Base-by-base conservation (phyloP, 2,888 invertebrate species). In the Aleiodes leptofemur region DNA sequence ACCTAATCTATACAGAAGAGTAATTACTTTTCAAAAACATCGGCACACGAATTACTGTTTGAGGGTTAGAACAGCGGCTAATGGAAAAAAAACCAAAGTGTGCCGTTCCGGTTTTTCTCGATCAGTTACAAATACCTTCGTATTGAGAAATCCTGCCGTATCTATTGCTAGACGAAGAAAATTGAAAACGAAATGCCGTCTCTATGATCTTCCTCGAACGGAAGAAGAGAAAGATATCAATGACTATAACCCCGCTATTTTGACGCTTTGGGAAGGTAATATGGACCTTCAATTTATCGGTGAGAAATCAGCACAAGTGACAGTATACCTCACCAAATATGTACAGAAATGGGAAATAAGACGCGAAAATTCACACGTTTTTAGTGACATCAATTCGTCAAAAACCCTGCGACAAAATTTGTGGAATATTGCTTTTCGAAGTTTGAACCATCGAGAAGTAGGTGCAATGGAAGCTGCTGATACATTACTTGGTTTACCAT, bases 401-500 rank as follows among this genome's bases (percentile, higher is more conserved):
- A 86, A 86, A 79, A 69, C 82, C 31, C 57, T 87, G 4, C 51
- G 69, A 57, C 83, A 81, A 75, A 72, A 79, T 1, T 80, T 86
- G 16, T 86, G 81, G 83, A 85, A 83, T 72, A 77, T 84, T 76
- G 84, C 80, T 5, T 74, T 86, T 50, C 80, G 86, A 53, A 76
- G 78, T 0, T 77, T 86, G 70, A 81, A 71, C 34, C 81, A 82
- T 76, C 77, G 87, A 75, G 86, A 88, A 77, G 86, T 86, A 70
- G 86, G 86, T 3, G 78, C 85, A n/a, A 76, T 86, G 6, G 86
- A 88, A 82, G 86, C 86, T 69, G 80, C 82, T 61, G 85, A 86
- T 77, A 84, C 83, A 34, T 64, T 87, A 11, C 70, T 85, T 48
- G 82, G 84, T 14, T 79, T 84, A 69, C 76, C 86, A n/a, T 79